These are phyloP conservation scores for Acanthisitta chloris DNA, from an alignment of 2,113 vertebrate species.

Conservation along the genomic window DNA sequence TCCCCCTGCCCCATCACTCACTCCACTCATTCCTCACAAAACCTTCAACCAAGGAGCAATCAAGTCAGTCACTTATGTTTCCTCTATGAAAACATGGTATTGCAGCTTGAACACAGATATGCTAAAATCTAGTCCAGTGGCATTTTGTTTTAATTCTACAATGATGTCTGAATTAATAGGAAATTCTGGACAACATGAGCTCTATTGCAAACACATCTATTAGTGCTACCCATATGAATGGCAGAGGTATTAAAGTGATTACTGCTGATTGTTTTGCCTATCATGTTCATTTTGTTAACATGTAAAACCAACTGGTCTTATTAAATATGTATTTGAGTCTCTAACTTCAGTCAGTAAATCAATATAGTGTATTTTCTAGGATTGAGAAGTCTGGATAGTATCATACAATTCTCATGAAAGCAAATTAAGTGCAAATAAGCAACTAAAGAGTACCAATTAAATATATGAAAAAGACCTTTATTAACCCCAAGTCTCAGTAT, in stretches of 20 bases:
- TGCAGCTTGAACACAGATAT: neutral
- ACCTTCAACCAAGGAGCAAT: neutral
- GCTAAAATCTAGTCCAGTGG: neutral
- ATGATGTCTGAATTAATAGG: neutral
- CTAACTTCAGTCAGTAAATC: slow-evolving; percentile 55
- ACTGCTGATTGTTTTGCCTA: slow-evolving; percentile 59
- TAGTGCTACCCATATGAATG: slow-evolving; percentile 44
- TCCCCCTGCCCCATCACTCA: neutral
- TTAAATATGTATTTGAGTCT: slow-evolving; percentile 52
- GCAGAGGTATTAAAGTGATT: slow-evolving; percentile 64
- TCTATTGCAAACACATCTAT: slow-evolving; percentile 10
- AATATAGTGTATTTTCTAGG: slow-evolving; percentile 46
- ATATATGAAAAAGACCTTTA: neutral
- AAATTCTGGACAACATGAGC: neutral
- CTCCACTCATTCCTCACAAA: neutral
- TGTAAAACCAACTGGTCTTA: slow-evolving; percentile 56
- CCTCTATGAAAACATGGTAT: neutral
- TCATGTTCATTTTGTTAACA: slow-evolving; percentile 60
- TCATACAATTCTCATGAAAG: neutral
- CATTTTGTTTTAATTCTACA: neutral
- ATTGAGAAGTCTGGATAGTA: neutral
- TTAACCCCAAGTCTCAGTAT: neutral
- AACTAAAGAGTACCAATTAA: slow-evolving; percentile 1
- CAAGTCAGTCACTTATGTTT: neutral
- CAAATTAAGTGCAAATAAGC: slow-evolving; percentile 21